Percentiles rank a stretch among this genome's conserved stretches.
Conservation (phyloP, 2,797 vertebrate species). For the Thaleichthys pacificus region DNA sequence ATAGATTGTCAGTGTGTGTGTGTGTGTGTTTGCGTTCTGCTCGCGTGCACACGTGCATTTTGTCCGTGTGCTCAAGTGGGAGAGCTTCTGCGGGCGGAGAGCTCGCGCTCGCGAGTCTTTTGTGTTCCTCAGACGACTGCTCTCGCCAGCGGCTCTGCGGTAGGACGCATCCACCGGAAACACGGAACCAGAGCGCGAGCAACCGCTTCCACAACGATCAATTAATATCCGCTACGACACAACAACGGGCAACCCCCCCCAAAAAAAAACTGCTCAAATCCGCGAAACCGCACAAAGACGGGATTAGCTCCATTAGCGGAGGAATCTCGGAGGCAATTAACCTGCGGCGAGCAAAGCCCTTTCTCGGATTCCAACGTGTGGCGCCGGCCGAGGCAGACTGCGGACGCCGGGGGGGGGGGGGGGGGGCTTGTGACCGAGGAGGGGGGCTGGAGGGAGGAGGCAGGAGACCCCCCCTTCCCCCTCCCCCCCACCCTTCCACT, state of each 20-base stretch:
- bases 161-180: slow-evolving; percentile 1
- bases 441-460: slow-evolving; percentile 16
- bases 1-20: background rate
- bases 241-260: slow-evolving; percentile 33
- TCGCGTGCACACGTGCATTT: background rate
- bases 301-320: slow-evolving; percentile 57
- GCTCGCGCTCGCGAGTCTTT: background rate
- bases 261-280: slow-evolving; percentile 30
- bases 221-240: slow-evolving; percentile 37
- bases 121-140: background rate
- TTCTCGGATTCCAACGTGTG: slow-evolving; percentile 48
- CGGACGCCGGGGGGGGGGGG: background rate
- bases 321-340: slow-evolving; percentile 53
- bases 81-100: slow-evolving; percentile 1
- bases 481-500: background rate
- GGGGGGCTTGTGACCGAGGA: background rate
- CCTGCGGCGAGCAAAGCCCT: slow-evolving; percentile 40
- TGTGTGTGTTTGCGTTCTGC: background rate
- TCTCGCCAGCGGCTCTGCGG: background rate
- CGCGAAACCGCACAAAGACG: slow-evolving; percentile 44
- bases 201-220: slow-evolving; percentile 42
- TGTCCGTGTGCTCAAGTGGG: no score
- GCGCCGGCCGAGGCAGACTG: slow-evolving; percentile 21
- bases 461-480: background rate
- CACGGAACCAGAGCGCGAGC: slow-evolving; percentile 19